Evolutionary conservation across 1,140 invertebrate genomes (phyloP).

Genomic region (Drosophila repletoides): DNA sequence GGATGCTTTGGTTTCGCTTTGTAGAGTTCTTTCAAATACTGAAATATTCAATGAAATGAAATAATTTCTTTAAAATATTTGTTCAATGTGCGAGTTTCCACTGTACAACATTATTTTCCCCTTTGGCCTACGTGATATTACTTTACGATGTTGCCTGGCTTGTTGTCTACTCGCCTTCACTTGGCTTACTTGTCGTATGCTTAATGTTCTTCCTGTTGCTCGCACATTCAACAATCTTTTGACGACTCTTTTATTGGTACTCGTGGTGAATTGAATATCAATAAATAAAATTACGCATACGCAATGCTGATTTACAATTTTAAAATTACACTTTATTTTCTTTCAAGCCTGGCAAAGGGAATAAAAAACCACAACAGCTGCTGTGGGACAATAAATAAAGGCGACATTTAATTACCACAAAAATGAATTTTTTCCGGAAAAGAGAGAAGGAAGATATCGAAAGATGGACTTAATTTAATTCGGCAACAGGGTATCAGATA

Average conservation of each 20-base stretch:
- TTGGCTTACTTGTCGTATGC: slow-evolving; percentile 47
- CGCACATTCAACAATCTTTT: slow-evolving; percentile 32
- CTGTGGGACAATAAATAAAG: not conserved
- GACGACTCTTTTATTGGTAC: slow-evolving; percentile 44
- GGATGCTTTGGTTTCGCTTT: too few species aligned
- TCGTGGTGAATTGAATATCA: slow-evolving; percentile 42
- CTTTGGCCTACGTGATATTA: slow-evolving; percentile 39
- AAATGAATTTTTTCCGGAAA: too few species aligned
- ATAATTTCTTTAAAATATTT: not conserved
- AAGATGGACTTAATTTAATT: too few species aligned
- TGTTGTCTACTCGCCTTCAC: slow-evolving; percentile 12
- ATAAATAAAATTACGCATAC: slow-evolving; percentile 23
- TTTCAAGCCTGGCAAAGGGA: not conserved
- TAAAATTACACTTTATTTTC: slow-evolving; percentile 3
- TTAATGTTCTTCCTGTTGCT: slow-evolving; percentile 32
- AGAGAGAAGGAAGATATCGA: too few species aligned
- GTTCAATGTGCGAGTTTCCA: not conserved
- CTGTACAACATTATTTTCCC: slow-evolving; percentile 31
- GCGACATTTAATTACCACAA: not conserved
- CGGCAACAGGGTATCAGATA: not conserved
- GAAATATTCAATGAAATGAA: not conserved
- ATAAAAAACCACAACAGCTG: not conserved
- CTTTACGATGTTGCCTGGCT: slow-evolving; percentile 16
- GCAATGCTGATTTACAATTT: slow-evolving; percentile 7
- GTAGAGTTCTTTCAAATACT: too few species aligned